Evolutionary conservation across 2,113 vertebrate genomes (phyloP).

Genomic region (Myrmecobius fasciatus): DNA sequence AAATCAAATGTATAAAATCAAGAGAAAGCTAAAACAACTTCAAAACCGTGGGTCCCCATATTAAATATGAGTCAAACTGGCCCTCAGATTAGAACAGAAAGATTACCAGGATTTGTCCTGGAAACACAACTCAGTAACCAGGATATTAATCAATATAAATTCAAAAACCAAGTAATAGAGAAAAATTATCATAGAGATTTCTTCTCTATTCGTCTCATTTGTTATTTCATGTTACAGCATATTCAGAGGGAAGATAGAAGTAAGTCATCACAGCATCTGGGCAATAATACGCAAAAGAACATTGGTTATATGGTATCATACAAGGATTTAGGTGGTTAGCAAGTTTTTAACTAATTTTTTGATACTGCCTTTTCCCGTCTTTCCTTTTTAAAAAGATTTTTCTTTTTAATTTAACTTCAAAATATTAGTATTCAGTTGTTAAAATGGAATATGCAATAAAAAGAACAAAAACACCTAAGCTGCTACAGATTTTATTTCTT

Average conservation of each 20-base stretch:
- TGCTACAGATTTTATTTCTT: constrained; percentile 17
- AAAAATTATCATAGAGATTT: background rate
- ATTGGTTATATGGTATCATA: background rate
- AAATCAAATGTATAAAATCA: background rate
- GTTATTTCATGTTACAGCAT: background rate
- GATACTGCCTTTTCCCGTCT: background rate
- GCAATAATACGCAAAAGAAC: constrained; percentile 1
- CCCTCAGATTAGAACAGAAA: constrained; percentile 5
- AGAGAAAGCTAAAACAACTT: background rate
- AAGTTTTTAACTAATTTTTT: constrained; percentile 51
- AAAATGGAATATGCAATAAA: constrained; percentile 34
- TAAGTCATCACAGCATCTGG: constrained; percentile 1
- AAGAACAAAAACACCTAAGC: constrained; percentile 18
- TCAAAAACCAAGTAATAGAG: background rate
- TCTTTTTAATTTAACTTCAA: background rate
- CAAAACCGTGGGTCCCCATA: background rate
- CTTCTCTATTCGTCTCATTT: constrained; percentile 25
- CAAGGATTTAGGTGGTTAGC: background rate
- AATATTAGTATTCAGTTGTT: background rate
- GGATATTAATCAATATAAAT: background rate
- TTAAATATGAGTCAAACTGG: background rate
- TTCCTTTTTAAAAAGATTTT: constrained; percentile 7
- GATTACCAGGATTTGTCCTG: background rate
- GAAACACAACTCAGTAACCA: background rate
- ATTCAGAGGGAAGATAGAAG: background rate